Evolutionary conservation across 1,140 invertebrate species (phyloP), one percentile per base, ranked within the genome.

Genomic region (Ceratina calcarata): DNA sequence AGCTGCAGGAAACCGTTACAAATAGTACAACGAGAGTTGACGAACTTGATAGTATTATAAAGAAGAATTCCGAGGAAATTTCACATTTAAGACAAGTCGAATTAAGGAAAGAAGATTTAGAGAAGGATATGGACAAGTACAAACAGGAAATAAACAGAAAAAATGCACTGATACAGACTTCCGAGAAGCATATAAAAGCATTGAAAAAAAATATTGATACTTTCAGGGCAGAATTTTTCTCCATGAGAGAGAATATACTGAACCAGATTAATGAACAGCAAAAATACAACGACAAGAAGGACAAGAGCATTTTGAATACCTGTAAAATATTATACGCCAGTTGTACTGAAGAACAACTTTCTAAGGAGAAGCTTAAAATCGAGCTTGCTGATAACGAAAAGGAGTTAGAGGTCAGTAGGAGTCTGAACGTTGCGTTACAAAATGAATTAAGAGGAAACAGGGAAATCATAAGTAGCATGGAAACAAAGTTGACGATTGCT

Each of bases 51-150:
- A 62, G 16, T 22, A 61, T 4, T 72, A 51, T 73, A 8, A 4
- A 72, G 16, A 24, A 80, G 60, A 69, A 81, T 58, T 73, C 53
- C 0, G n/a, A 69, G 1, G 55, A 85, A 66, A 74, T 84, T 27
- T 27, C 18, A 62, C 16, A n/a, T 57, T 62, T 84, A 62, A 61
- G 77, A 81, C 10, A 81, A 24, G 18, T 77, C 57, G n/a, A 22
- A 68, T 1, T 71, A 3, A 45, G 82, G 8, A 88, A 89, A 62
- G 32, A 75, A 64, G 32, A 62, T 37, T 51, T 90, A 1, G 84
- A 87, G 74, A 79, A 86, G 62, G 65, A 78, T 62, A 20, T 81
- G 16, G 3, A 1, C n/a, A 8, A 45, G 18, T 24, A 62, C 57
- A 69, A 18, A 65, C 20, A 75, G 32, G 24, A 76, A 58, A 12